These are phyloP conservation scores for Zootoca vivipara DNA, from an alignment of 2,113 vertebrate genomes.

Conservation along the genomic window DNA sequence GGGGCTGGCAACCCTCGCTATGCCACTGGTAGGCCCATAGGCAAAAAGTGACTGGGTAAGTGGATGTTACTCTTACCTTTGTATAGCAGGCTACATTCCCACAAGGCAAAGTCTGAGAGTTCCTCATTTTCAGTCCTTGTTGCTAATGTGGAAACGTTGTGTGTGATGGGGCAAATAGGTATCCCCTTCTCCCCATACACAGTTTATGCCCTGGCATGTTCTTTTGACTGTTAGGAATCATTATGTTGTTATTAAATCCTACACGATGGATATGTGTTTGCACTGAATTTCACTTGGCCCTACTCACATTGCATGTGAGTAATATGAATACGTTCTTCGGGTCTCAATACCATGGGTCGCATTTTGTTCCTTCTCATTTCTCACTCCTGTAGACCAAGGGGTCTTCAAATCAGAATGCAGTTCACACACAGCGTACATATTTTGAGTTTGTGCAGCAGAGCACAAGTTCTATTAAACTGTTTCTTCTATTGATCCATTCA, in stretches of 20 bases:
- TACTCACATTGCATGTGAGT: background rate
- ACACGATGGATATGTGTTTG: background rate
- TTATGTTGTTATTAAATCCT: background rate
- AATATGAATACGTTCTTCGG: background rate
- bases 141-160: no score
- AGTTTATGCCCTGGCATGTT: no score
- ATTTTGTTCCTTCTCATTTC: background rate
- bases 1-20: no score
- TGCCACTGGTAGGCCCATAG: no score
- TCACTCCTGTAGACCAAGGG: rapidly evolving
- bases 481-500: constrained; percentile 7
- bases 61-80: no score
- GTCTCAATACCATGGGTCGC: background rate
- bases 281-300: background rate
- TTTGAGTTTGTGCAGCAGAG: background rate
- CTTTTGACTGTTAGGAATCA: background rate
- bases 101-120: no score
- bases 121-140: no score
- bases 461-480: background rate
- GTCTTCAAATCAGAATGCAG: background rate
- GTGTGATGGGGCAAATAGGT: no score
- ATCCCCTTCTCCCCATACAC: no score
- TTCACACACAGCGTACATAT: background rate
- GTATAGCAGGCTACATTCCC: no score
- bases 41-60: no score